Evolutionary conservation across 2,888 invertebrate genomes (phyloP).

Genomic region (Pantelozetes paolii): DNA sequence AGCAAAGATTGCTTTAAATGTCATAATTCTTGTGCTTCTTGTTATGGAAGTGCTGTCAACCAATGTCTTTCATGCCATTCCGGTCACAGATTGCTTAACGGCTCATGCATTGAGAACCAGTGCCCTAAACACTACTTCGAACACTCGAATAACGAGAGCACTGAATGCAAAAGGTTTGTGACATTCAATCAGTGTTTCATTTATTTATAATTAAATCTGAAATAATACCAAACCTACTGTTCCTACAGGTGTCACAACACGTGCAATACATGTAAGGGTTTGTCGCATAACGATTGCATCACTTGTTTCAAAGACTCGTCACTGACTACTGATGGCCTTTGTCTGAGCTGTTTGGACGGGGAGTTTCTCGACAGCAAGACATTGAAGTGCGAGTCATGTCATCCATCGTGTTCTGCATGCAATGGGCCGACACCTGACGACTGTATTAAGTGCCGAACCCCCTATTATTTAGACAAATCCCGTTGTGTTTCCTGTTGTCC

Average conservation of each 20-base stretch:
- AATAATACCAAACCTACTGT: not conserved
- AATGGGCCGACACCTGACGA: conserved; percentile 43
- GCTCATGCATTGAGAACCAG: conserved; percentile 32
- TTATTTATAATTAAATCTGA: not conserved
- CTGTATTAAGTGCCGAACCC: conserved; percentile 35
- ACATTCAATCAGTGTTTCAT: not conserved
- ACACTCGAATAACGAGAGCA: conserved; percentile 36
- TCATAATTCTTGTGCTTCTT: conserved; percentile 45
- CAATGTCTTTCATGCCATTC: conserved; percentile 43
- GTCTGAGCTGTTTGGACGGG: conserved; percentile 65
- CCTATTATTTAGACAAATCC: conserved; percentile 42
- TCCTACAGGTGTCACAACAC: conserved; percentile 44
- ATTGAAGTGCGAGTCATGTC: conserved; percentile 45
- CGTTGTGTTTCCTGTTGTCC: conserved; percentile 43
- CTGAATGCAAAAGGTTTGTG: conserved; percentile 58
- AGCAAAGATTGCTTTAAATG: conserved; percentile 39
- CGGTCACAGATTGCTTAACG: conserved; percentile 37
- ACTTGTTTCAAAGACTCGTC: conserved; percentile 68
- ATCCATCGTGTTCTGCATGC: conserved; percentile 45
- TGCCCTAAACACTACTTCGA: conserved; percentile 45
- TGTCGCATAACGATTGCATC: conserved; percentile 59
- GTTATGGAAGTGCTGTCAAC: conserved; percentile 43
- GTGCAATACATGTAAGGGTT: conserved; percentile 45
- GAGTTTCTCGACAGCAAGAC: conserved; percentile 44
- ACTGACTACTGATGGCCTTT: conserved; percentile 65